phyloP scores from a whole-genome alignment of 1,140 invertebrate genomes.

The Rhysida immarginata region DNA sequence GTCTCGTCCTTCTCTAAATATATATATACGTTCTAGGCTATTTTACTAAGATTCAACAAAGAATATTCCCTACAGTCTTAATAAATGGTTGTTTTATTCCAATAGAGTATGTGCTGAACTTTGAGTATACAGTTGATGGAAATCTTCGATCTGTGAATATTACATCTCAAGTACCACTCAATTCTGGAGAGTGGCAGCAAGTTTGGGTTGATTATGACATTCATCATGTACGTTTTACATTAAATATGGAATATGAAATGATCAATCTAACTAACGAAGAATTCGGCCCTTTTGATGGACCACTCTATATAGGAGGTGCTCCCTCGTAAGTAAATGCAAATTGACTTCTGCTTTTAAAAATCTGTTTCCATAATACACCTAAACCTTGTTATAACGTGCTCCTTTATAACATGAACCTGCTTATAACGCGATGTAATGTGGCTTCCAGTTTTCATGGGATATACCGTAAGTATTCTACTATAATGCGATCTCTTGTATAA shows the following conservation, averaged over 20 bases:
- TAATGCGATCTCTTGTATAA: too few relatives aligned
- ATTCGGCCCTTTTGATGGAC: constrained; percentile 79
- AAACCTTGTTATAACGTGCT: too few relatives aligned
- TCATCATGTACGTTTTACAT: constrained; percentile 84
- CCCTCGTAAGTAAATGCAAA: constrained; percentile 47
- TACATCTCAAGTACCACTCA: constrained; percentile 59
- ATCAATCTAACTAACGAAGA: constrained; percentile 65
- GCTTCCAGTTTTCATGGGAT: too few relatives aligned
- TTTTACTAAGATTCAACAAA: too few relatives aligned
- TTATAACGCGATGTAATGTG: too few relatives aligned
- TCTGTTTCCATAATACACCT: too few relatives aligned
- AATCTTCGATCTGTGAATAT: constrained; percentile 59
- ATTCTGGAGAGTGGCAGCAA: constrained; percentile 87
- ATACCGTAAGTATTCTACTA: too few relatives aligned
- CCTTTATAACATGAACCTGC: too few relatives aligned
- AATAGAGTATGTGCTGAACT: constrained; percentile 63
- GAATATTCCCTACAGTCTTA: too few relatives aligned
- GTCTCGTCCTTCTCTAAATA: too few relatives aligned
- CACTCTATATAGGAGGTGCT: constrained; percentile 80
- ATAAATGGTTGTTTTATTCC: constrained; percentile 12
- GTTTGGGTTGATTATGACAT: constrained; percentile 54
- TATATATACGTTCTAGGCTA: too few relatives aligned
- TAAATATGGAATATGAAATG: constrained; percentile 76
- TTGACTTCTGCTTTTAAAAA: neutral
- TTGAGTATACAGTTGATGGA: constrained; percentile 67